A percentile compares a stretch with the other conserved stretches of the same genome.
Conservation (phyloP, 2,797 vertebrate species). For the Coranthus polyacanthus region DNA sequence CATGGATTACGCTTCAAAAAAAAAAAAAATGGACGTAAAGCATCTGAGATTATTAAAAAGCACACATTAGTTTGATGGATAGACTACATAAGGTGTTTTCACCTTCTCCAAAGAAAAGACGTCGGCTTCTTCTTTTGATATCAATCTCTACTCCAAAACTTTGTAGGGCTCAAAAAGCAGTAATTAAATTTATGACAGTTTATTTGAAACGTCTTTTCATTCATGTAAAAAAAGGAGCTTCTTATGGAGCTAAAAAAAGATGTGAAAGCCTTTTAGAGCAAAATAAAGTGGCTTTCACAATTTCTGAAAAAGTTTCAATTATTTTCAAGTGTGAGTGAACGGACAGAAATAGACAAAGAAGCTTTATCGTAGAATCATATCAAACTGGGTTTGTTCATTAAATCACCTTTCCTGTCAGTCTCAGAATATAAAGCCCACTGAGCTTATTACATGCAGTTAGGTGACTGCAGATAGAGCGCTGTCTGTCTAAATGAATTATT, state of each 20-base stretch:
- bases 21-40: constrained; percentile 17
- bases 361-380: constrained; percentile 12
- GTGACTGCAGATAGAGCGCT: no score
- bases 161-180: constrained; percentile 8
- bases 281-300: constrained; percentile 12
- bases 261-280: constrained; percentile 25
- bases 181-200: constrained; percentile 39
- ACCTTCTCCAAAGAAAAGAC: constrained; percentile 29
- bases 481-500: no score
- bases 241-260: not conserved
- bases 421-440: constrained; percentile 6
- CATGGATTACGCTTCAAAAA: constrained; percentile 17
- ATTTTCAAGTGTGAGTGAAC: constrained; percentile 15
- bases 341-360: constrained; percentile 1
- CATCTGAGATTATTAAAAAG: constrained; percentile 16
- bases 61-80: constrained; percentile 19
- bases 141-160: constrained; percentile 22
- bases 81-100: constrained; percentile 22
- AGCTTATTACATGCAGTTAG: not conserved
- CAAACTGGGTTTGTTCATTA: constrained; percentile 12
- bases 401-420: constrained; percentile 7
- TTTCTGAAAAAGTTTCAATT: constrained; percentile 24
- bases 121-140: constrained; percentile 25
- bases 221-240: constrained; percentile 11
- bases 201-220: constrained; percentile 34